These are phyloP conservation scores for Julus scandinavius DNA, from an alignment of 2,888 invertebrate species.

Conservation along the genomic window DNA sequence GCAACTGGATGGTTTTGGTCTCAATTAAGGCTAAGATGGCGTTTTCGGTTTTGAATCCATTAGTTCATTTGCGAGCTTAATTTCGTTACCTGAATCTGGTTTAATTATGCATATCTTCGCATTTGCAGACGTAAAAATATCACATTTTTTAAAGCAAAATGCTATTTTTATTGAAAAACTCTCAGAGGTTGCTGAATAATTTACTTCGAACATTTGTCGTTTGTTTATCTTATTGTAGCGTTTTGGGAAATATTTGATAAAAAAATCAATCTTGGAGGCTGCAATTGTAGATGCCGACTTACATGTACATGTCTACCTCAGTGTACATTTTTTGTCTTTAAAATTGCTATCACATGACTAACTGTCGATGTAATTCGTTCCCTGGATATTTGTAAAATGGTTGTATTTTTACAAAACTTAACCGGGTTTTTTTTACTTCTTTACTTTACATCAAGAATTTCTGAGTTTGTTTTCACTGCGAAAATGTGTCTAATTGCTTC, in stretches of 20 bases:
- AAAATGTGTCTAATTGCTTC: no score
- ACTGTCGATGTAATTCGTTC: background rate
- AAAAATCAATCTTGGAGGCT: background rate
- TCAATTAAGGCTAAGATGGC: constrained; percentile 40
- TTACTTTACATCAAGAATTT: background rate
- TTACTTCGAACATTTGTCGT: constrained; percentile 5
- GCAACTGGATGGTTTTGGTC: background rate
- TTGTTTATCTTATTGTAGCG: constrained; percentile 27
- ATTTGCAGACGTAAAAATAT: constrained; percentile 18
- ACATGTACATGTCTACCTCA: background rate
- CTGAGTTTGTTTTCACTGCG: background rate
- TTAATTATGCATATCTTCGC: constrained; percentile 43
- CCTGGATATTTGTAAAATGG: background rate
- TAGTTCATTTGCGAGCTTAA: constrained; percentile 45
- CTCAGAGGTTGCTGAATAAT: constrained; percentile 19
- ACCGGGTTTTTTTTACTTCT: background rate
- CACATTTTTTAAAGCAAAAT: constrained; percentile 9
- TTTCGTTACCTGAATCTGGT: constrained; percentile 33
- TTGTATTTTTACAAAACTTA: background rate
- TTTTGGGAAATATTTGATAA: background rate
- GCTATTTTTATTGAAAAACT: constrained; percentile 29
- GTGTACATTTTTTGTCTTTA: background rate
- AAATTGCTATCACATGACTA: background rate
- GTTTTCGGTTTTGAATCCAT: constrained; percentile 43
- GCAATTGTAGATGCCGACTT: background rate